phyloP scores from a whole-genome alignment of 53 echinoderm and acorn worm species.

The Crossaster papposus region DNA sequence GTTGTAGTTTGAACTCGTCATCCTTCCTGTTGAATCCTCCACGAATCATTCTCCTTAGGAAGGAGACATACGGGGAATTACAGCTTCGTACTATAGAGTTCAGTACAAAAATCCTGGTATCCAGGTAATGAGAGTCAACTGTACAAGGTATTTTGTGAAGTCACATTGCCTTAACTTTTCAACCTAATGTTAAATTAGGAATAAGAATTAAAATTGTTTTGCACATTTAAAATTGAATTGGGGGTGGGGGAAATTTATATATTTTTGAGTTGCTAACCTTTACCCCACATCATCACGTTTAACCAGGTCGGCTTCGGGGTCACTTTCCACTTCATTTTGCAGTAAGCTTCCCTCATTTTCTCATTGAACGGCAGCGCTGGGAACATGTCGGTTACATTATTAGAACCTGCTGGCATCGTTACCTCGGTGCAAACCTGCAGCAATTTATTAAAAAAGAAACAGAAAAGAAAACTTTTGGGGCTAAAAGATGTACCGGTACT shows the following conservation, averaged over 20 bases:
- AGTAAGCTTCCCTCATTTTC: constrained; percentile 77
- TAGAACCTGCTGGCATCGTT: constrained; percentile 74
- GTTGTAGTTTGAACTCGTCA: no score
- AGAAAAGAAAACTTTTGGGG: not conserved
- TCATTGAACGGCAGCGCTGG: constrained; percentile 80
- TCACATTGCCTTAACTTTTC: no score
- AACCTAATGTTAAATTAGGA: no score
- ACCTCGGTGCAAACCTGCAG: constrained; percentile 87
- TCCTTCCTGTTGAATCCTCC: no score
- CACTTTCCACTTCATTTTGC: constrained; percentile 72
- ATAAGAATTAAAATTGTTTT: no score
- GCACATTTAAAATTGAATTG: not conserved
- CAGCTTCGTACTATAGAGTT: no score
- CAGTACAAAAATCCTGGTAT: no score
- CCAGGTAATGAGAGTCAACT: no score
- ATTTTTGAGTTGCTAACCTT: constrained; percentile 60
- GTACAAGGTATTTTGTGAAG: no score
- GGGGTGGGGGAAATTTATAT: not conserved
- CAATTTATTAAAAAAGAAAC: not conserved
- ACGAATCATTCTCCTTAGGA: no score
- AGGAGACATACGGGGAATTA: no score
- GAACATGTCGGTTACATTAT: constrained; percentile 80
- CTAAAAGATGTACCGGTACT: no score
- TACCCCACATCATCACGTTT: constrained; percentile 78
- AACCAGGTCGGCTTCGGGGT: constrained; percentile 80